A percentile compares a stretch with the other conserved stretches of the same genome.
phyloP scores from a whole-genome alignment of 2,888 invertebrate species.

The Hylaea fasciaria region DNA sequence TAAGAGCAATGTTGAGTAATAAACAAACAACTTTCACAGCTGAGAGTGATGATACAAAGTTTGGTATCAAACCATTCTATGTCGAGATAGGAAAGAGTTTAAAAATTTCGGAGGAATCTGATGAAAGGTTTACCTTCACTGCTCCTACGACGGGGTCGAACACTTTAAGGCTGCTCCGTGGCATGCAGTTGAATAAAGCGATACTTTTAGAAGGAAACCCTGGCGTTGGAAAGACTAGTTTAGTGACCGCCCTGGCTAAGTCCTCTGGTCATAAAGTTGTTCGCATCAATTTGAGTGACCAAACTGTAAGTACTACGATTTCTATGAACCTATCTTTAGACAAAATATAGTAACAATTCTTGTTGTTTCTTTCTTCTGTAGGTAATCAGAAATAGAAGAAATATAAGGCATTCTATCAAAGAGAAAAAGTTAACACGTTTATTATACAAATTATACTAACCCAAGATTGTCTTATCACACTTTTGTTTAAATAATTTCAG shows the following conservation, averaged over 20 bases:
- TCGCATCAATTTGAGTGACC: slow-evolving; percentile 98
- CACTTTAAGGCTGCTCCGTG: slow-evolving; percentile 93
- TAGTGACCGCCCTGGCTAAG: slow-evolving; percentile 95
- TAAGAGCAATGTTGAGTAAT: slow-evolving; percentile 62
- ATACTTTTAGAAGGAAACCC: slow-evolving; percentile 98
- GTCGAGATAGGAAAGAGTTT: slow-evolving; percentile 82
- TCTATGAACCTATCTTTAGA: background rate
- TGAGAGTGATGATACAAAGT: slow-evolving; percentile 70
- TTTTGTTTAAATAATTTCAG: slow-evolving; percentile 65
- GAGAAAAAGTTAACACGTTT: too few species aligned
- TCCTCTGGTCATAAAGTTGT: slow-evolving; percentile 93
- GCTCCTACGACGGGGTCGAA: slow-evolving; percentile 93
- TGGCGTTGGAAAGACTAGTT: slow-evolving; percentile 98
- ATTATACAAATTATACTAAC: too few species aligned
- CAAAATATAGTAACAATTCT: too few species aligned
- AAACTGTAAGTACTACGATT: slow-evolving; percentile 89
- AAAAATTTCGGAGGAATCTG: slow-evolving; percentile 50
- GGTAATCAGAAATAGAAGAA: too few species aligned
- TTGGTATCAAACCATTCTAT: slow-evolving; percentile 92
- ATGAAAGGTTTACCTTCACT: slow-evolving; percentile 87
- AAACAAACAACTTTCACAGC: slow-evolving; percentile 65
- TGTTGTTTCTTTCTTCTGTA: too few species aligned
- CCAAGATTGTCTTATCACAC: background rate
- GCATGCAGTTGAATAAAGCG: slow-evolving; percentile 95
- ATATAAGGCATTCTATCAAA: too few species aligned